Evolutionary conservation across 1,140 invertebrate species (phyloP).

Genomic region (Cydia pomonella): DNA sequence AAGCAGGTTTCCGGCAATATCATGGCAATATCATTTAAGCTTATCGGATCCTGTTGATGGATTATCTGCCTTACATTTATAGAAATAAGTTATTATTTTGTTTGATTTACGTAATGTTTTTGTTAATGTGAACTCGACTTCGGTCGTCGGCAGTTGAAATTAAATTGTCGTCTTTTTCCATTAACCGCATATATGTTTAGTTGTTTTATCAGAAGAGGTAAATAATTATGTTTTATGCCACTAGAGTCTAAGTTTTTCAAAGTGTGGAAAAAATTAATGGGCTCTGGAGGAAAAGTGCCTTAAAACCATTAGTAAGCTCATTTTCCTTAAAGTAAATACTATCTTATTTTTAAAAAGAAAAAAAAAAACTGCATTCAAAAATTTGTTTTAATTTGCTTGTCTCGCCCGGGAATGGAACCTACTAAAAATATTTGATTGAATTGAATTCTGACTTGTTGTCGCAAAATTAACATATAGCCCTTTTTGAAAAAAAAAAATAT

Average conservation of each 20-base stretch:
- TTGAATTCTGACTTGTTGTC: too few relatives aligned
- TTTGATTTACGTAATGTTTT: slow-evolving; percentile 3
- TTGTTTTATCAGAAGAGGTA: slow-evolving; percentile 20
- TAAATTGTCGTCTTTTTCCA: background rate
- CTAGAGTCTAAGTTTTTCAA: background rate
- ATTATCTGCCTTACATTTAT: background rate
- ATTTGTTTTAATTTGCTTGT: too few relatives aligned
- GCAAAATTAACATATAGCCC: too few relatives aligned
- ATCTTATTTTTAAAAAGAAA: too few relatives aligned
- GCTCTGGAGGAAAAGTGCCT: too few relatives aligned
- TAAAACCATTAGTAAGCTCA: too few relatives aligned
- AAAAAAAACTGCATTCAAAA: too few relatives aligned
- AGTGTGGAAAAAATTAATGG: too few relatives aligned
- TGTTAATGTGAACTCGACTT: background rate
- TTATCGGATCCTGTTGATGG: background rate
- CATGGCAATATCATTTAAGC: slow-evolving; percentile 4
- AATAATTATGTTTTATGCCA: background rate
- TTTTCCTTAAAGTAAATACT: too few relatives aligned
- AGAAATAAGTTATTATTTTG: background rate
- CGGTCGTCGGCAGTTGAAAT: background rate
- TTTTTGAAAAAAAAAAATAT: too few relatives aligned
- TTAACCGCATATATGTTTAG: background rate
- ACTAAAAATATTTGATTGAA: too few relatives aligned
- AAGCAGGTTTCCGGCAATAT: slow-evolving; percentile 31
- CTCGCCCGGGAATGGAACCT: too few relatives aligned